Conservation (phyloP, 1,140 invertebrate species). For the Condylostylus longicornis region DNA sequence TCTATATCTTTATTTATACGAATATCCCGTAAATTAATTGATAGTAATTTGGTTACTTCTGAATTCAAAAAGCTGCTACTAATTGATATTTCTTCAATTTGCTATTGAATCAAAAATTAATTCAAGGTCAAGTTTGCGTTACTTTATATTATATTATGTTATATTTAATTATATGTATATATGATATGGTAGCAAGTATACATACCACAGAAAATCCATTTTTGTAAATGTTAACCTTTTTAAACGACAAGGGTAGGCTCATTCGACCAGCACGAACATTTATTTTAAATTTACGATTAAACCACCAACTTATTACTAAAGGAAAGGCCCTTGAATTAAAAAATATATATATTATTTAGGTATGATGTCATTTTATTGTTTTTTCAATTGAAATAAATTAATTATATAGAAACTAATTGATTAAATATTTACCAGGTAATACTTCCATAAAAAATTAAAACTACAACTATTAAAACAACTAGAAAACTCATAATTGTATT, state of each 20-base stretch:
- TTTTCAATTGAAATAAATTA: no score
- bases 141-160: slow-evolving; percentile 1
- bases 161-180: background rate
- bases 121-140: background rate
- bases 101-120: slow-evolving; percentile 38
- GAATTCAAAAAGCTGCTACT: slow-evolving; percentile 81
- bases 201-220: slow-evolving; percentile 52
- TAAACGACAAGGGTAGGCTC: slow-evolving; percentile 42
- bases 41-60: slow-evolving; percentile 73
- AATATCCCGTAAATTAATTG: slow-evolving; percentile 67
- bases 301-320: slow-evolving; percentile 44
- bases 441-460: no score
- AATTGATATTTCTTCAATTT: slow-evolving; percentile 72
- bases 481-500: no score
- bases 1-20: slow-evolving; percentile 67
- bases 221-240: slow-evolving; percentile 48
- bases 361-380: no score
- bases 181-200: slow-evolving; percentile 16
- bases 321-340: slow-evolving; percentile 42
- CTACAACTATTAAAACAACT: no score
- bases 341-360: slow-evolving; percentile 5
- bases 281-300: slow-evolving; percentile 46
- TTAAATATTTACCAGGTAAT: no score
- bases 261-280: slow-evolving; percentile 49
- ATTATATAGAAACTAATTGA: no score